phyloP scores from a whole-genome alignment of 2,888 invertebrate species.

The Endotricha flammealis region DNA sequence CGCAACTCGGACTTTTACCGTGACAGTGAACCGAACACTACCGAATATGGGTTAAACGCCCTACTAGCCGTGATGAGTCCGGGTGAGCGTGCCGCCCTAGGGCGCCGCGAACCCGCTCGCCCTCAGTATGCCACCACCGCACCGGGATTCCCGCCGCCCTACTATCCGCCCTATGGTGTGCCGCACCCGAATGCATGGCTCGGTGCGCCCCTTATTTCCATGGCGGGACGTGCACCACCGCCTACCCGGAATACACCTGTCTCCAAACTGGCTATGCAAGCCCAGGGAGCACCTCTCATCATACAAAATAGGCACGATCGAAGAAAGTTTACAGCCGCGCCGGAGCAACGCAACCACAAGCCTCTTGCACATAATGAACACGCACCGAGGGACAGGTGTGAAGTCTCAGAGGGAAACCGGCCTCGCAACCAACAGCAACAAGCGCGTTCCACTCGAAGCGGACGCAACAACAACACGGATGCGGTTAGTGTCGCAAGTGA shows the following conservation, averaged over 20 bases:
- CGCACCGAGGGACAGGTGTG: constrained; percentile 53
- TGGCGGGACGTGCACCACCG: constrained; percentile 80
- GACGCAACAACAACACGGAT: constrained; percentile 79
- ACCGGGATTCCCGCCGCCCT: constrained; percentile 73
- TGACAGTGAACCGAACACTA: constrained; percentile 66
- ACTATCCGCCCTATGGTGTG: constrained; percentile 72
- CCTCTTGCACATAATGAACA: constrained; percentile 49
- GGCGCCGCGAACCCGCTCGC: constrained; percentile 75
- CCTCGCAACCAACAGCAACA: constrained; percentile 63
- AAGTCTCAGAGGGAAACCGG: constrained; percentile 57
- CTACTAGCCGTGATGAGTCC: constrained; percentile 64
- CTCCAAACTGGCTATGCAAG: constrained; percentile 87
- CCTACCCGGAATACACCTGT: constrained; percentile 75
- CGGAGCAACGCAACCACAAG: constrained; percentile 64
- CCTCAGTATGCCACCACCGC: constrained; percentile 70
- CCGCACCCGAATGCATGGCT: constrained; percentile 84
- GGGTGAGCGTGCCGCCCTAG: constrained; percentile 75
- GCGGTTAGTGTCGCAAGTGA: constrained; percentile 86
- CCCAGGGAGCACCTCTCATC: constrained; percentile 91
- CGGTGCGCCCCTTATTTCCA: constrained; percentile 89
- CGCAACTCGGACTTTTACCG: constrained; percentile 63
- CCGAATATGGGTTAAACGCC: constrained; percentile 87
- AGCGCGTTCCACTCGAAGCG: constrained; percentile 56
- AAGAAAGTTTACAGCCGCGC: constrained; percentile 60
- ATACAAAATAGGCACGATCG: constrained; percentile 81